phyloP scores from a whole-genome alignment of 1,140 invertebrate genomes.

The Brevipalpus yothersi region DNA sequence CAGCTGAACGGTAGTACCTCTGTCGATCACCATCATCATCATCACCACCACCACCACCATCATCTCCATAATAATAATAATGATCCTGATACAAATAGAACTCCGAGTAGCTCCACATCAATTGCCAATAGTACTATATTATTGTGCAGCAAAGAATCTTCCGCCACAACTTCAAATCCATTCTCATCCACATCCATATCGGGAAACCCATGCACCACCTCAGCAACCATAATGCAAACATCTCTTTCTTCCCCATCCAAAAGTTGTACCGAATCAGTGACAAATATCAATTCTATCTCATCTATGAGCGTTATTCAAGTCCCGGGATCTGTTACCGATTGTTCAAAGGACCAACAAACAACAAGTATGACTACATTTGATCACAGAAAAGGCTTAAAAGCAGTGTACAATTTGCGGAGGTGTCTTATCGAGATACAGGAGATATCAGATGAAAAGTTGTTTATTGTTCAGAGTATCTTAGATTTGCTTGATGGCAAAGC shows the following conservation, averaged over 20 bases:
- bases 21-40: no score
- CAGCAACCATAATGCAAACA: neutral
- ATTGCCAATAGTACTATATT: no score
- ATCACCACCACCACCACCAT: no score
- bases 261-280: no score
- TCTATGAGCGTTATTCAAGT: neutral
- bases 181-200: neutral
- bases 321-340: neutral
- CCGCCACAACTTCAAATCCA: no score
- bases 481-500: constrained; percentile 9
- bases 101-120: no score
- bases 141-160: no score
- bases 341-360: neutral
- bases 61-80: no score
- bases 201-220: neutral
- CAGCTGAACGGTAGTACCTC: no score
- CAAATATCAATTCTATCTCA: neutral
- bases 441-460: constrained; percentile 7
- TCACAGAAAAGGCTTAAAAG: neutral
- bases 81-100: no score
- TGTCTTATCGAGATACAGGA: constrained; percentile 7
- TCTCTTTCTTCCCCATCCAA: no score
- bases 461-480: constrained; percentile 4
- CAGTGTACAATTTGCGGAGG: neutral
- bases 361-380: neutral